Evolutionary conservation across 1,140 invertebrate genomes (phyloP), one percentile per base, ranked within the genome.

Genomic region (Drosophila elegans): DNA sequence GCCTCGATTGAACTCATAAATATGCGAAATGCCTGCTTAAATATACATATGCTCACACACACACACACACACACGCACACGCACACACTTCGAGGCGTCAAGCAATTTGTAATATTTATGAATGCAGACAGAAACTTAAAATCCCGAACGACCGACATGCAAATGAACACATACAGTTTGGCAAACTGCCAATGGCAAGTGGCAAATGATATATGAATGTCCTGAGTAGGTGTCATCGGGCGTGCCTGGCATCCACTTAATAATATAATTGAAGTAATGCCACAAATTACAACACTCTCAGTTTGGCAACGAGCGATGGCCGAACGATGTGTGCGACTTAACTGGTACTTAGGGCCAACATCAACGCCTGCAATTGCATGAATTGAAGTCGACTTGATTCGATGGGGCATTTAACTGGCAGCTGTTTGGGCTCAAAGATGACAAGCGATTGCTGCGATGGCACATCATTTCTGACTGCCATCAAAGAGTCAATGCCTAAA

Each of bases 251-350:
- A 77, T 63, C 56, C 74, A 74, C 56, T 78, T 82, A 51, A 86
- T 71, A 62, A 62, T 62, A 78, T 86, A 69, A 78, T 81, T 81
- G 67, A 86, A 81, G 84, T 86, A 86, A 81, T 86, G 74, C 68
- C 74, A 80, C 74, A 85, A 76, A 55, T 73, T 79, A 62, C 27
- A 54, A 73, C 74, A 62, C 51, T 63, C 38, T 55, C 45, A 62
- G 53, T 51, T 71, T 42, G 60, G 21, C 41, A 49, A 51, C 44
- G 61, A 49, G 42, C 44, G 61, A 64, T 66, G 60, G 64, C 21
- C 60, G 16, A 21, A 21, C 16, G 0, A 21, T 21, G 16, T 21
- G 38, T 68, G 60, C 25, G 38, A 66, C 64, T 66, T 38, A 68
- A 66, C 64, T 66, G 61, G 64, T 71, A 34, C 68, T 72, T 57